Base-by-base conservation (phyloP, 2,888 invertebrate species). In the Caenorhabditis becei region DNA sequence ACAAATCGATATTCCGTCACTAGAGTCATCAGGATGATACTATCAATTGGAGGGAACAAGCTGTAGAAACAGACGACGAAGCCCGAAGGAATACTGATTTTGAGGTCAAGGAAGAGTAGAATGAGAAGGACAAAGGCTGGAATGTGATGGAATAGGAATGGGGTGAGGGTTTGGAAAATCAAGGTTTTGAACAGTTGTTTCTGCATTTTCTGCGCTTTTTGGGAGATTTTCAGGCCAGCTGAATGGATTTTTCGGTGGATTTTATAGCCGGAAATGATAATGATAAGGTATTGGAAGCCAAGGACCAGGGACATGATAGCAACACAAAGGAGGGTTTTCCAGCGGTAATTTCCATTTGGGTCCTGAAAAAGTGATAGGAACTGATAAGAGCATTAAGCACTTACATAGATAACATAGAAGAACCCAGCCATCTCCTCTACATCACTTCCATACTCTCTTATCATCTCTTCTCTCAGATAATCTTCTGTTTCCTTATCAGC, bases 141-240 rank as follows among this genome's bases (percentile, higher is more conserved):
- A 11, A 53, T 24, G 53, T 53, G 53, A 53, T 53, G 18, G 26
- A 53, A 53, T 24, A 53, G 3, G 14, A 4, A 53, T 5, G 53
- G 53, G 24, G 8, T 18, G 1, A 18, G 18, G 53, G 24, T 70
- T 37, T 70, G 70, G 41, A 61, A 26, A 0, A 70, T 47, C 0
- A 70, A 51, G 0, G 70, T 59, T 41, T 61, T 59, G 59, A 70
- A 70, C 7, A 70, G 70, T 41, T 70, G 59, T 0, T 51, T 20
- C n/a, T 70, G 59, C 1, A 70, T 26, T 53, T 14, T 4, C 11
- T 53, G 53, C 1, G 16, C 4, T 53, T 24, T 53, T 1, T 4
- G 1, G 23, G 53, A 53, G 10, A 26, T 53, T 3, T 41, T 41
- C 10, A 41, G 41, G 14, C 11, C 8, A 2, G 41, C 8, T 7